These are phyloP conservation scores for Urophycis tenuis DNA, from an alignment of 2,797 vertebrate species.

Conservation along the genomic window DNA sequence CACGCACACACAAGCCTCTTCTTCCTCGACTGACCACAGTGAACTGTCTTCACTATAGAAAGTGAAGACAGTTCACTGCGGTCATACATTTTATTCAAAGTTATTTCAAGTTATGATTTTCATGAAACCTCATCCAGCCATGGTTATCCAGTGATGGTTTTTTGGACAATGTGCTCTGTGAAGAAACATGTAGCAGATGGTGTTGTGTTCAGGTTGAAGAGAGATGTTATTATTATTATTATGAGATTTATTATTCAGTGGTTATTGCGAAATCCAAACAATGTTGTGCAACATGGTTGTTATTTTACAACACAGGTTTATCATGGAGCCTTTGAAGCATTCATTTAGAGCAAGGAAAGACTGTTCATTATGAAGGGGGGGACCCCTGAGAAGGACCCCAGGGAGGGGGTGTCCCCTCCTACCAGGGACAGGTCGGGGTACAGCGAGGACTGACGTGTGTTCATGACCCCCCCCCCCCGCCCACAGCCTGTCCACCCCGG, in stretches of 20 bases:
- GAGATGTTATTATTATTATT: background rate
- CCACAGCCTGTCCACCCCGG: constrained; percentile 63
- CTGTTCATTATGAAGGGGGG: background rate
- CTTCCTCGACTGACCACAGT: too few species aligned
- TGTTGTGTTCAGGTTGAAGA: background rate
- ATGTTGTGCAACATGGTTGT: background rate
- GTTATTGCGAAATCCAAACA: too few species aligned
- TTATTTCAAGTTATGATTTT: too few species aligned
- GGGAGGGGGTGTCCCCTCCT: background rate
- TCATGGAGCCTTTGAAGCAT: background rate
- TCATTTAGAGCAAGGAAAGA: background rate
- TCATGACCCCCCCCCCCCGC: background rate
- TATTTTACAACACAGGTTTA: background rate
- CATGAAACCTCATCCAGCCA: too few species aligned
- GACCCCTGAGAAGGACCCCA: background rate
- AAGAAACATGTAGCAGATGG: background rate
- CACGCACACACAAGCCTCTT: background rate
- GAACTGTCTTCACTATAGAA: too few species aligned
- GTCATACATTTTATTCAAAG: background rate
- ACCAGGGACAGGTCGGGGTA: background rate
- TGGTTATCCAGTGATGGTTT: background rate
- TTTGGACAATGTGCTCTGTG: background rate
- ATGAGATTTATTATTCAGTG: background rate
- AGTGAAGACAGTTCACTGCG: background rate
- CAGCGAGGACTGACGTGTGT: background rate